Evolutionary conservation across 2,888 invertebrate genomes (phyloP), one percentile per base, ranked within the genome.

Genomic region (Lycophotia porphyrea): DNA sequence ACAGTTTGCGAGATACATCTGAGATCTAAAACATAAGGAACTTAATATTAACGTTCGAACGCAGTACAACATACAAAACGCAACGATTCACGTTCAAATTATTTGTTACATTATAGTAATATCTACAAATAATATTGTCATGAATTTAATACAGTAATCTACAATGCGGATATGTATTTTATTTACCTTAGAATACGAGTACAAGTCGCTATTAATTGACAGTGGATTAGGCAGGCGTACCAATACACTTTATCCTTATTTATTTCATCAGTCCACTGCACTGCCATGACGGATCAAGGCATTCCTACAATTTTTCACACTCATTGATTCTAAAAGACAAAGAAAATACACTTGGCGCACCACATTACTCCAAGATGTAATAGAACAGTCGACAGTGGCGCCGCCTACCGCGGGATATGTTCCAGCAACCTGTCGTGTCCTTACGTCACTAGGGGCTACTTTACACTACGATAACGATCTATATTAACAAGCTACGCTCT

Each of bases 21-120:
- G 95, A 95, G 95, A 95, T 95, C 95, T 94, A 93, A 91, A 81
- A 93, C 89, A 87, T 90, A 91, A 95, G 94, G 94, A 95, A 95
- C 94, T 91, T 91, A 93, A 89, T 79, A 82, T 86, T 88, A 90
- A 89, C 85, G 65, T 78, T 84, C 39, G 85, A 90, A 87, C 85
- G 84, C 80, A 88, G 86, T 84, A 89, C 88, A 91, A 87, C 73
- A 85, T 91, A 89, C 88, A 87, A 89, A 88, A 87, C 89, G 85
- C 85, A 93, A 90, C 84, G 72, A 86, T 84, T 85, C 78, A 82
- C 82, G 44, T 84, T 81, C 67, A 81, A 88, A 79, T 81, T 34
- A 82, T 76, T 81, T 80, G 83, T 87, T 83, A 87, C 85, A 88
- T 63, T 81, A 84, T 84, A 87, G 80, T 86, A 67, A 83, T 89